Evolutionary conservation across 2,888 invertebrate species (phyloP).

Genomic region (Tenthredo distinguenda): DNA sequence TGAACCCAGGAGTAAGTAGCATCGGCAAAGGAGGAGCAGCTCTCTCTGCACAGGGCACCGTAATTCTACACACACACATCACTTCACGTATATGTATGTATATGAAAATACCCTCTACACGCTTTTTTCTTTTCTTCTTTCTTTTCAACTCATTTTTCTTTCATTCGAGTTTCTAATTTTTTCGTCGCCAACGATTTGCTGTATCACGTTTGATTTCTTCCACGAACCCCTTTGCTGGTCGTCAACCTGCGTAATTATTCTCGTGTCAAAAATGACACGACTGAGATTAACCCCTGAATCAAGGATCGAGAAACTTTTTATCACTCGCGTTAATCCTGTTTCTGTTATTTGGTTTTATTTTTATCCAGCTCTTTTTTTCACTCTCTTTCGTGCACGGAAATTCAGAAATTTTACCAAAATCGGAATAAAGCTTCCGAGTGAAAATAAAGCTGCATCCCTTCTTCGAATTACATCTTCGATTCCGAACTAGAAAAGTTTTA

Average conservation of each 20-base stretch:
- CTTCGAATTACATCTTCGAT: no score
- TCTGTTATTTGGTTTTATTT: neutral
- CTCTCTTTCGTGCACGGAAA: neutral
- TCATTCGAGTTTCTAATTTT: neutral
- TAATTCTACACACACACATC: neutral
- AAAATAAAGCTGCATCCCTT: no score
- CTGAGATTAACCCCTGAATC: constrained; percentile 6
- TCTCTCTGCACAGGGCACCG: neutral
- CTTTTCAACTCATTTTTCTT: neutral
- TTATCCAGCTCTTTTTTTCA: neutral
- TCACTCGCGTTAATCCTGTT: neutral
- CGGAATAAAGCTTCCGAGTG: no score
- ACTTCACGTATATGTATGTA: neutral
- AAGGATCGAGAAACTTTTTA: neutral
- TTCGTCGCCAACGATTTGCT: neutral
- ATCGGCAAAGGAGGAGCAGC: neutral
- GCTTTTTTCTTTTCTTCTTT: neutral
- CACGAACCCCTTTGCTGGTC: neutral
- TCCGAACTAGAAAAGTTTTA: no score
- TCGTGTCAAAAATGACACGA: neutral
- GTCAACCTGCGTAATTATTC: neutral
- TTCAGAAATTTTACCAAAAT: no score
- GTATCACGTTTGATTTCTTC: no score
- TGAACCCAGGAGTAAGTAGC: constrained; percentile 17
- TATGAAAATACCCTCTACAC: neutral